phyloP scores from a whole-genome alignment of 2,888 invertebrate species.

The Xylota segnis region DNA sequence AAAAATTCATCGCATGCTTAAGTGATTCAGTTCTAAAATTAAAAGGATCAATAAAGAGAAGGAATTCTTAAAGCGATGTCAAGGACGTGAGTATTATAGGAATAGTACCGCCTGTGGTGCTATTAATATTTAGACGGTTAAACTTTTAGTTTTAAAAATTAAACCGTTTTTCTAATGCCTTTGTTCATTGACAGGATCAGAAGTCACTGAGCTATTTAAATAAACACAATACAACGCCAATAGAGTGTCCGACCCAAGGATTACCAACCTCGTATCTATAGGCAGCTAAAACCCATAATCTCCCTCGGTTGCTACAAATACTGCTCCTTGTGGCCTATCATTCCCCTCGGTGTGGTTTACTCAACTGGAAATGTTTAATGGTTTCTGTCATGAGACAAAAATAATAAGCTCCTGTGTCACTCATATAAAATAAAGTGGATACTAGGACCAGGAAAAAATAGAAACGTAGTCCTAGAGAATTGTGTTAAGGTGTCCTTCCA shows the following conservation, averaged over 20 bases:
- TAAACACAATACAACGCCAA: background rate
- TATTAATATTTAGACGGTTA: background rate
- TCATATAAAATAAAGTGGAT: conserved; percentile 46
- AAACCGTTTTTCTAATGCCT: background rate
- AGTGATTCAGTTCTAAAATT: background rate
- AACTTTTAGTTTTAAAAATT: background rate
- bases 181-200: background rate
- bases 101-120: background rate
- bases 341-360: background rate
- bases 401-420: conserved; percentile 47
- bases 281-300: background rate
- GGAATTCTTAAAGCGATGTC: no score
- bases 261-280: background rate
- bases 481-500: background rate
- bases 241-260: background rate
- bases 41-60: no score
- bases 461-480: conserved; percentile 36
- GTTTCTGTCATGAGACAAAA: conserved; percentile 25
- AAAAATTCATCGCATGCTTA: no score
- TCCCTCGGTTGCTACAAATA: background rate
- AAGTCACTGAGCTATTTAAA: background rate
- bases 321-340: background rate
- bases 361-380: conserved; percentile 37
- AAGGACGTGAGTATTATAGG: background rate
- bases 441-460: conserved; percentile 27